Conservation (phyloP, 1,140 invertebrate genomes). For the Gryllus bimaculatus region DNA sequence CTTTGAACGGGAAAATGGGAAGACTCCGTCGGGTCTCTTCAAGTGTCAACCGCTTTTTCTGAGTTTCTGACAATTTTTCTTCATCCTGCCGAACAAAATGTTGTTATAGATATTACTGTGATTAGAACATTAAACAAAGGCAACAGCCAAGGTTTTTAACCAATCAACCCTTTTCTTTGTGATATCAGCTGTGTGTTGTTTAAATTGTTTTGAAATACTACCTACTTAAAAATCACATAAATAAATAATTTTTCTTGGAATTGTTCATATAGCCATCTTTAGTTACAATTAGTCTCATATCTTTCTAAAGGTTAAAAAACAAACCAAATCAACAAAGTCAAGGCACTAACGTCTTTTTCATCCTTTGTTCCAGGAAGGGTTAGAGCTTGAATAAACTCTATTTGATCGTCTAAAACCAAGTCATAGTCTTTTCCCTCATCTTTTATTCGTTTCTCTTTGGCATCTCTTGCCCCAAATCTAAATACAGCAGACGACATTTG, state of each 20-base stretch:
- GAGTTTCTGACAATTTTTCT: conserved; percentile 51
- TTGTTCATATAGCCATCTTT: too few relatives aligned
- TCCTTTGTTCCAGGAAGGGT: conserved; percentile 74
- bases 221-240: too few relatives aligned
- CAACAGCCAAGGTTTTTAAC: too few relatives aligned
- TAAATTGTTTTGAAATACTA: too few relatives aligned
- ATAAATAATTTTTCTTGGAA: too few relatives aligned
- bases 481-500: conserved; percentile 88
- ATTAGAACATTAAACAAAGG: too few relatives aligned
- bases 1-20: conserved; percentile 88
- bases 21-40: conserved; percentile 88
- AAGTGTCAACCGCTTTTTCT: conserved; percentile 73
- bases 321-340: too few relatives aligned
- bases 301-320: too few relatives aligned
- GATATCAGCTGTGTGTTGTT: too few relatives aligned
- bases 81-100: conserved; percentile 34
- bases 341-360: conserved; percentile 32
- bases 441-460: conserved; percentile 27
- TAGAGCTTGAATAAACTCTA: conserved; percentile 93
- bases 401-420: conserved; percentile 87
- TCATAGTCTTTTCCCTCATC: conserved; percentile 76
- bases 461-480: conserved; percentile 86
- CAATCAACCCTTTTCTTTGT: too few relatives aligned
- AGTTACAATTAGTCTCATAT: too few relatives aligned
- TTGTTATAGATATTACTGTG: too few relatives aligned